Percentiles rank a stretch among this genome's conserved stretches.
These are phyloP conservation scores for Trissoscelio sp. DNA, from an alignment of 2,888 invertebrate genomes.

Conservation along the genomic window DNA sequence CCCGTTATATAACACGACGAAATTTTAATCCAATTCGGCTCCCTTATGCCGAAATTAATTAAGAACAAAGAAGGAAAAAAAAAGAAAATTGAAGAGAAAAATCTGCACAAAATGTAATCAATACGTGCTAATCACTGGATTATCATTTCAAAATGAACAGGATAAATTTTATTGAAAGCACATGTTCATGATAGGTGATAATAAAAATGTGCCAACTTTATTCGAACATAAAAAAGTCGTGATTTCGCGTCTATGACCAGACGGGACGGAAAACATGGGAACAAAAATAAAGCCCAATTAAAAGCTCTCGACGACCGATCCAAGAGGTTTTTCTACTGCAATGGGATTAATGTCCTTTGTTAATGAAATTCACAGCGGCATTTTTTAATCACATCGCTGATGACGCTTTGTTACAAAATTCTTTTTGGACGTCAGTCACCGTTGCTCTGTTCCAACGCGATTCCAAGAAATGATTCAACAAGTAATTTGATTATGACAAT, in stretches of 20 bases:
- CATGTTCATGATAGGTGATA: slow-evolving; percentile 22
- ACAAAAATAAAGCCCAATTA: slow-evolving; percentile 64
- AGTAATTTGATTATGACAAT: not conserved
- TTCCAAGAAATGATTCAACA: not conserved
- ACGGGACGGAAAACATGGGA: slow-evolving; percentile 38
- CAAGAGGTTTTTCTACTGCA: slow-evolving; percentile 42
- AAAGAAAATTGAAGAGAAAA: not conserved
- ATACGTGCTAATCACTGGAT: slow-evolving; percentile 40
- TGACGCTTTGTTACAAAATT: slow-evolving; percentile 49
- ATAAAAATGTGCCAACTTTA: slow-evolving; percentile 50
- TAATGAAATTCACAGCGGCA: slow-evolving; percentile 35
- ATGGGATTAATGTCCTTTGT: slow-evolving; percentile 43
- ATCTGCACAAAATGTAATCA: slow-evolving; percentile 21
- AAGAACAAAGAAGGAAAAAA: slow-evolving; percentile 18
- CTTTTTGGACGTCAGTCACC: too few species aligned
- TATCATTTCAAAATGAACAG: slow-evolving; percentile 36
- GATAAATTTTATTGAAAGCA: slow-evolving; percentile 34
- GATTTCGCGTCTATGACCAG: slow-evolving; percentile 43
- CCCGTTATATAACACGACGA: slow-evolving; percentile 48
- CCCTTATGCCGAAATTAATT: slow-evolving; percentile 47
- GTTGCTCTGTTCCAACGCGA: not conserved
- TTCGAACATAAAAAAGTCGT: slow-evolving; percentile 35
- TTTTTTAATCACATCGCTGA: slow-evolving; percentile 48
- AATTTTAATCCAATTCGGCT: slow-evolving; percentile 59
- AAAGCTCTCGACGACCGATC: slow-evolving; percentile 61